Evolutionary conservation across 2,888 invertebrate genomes (phyloP).

Genomic region (Phrixothrix hirtus): DNA sequence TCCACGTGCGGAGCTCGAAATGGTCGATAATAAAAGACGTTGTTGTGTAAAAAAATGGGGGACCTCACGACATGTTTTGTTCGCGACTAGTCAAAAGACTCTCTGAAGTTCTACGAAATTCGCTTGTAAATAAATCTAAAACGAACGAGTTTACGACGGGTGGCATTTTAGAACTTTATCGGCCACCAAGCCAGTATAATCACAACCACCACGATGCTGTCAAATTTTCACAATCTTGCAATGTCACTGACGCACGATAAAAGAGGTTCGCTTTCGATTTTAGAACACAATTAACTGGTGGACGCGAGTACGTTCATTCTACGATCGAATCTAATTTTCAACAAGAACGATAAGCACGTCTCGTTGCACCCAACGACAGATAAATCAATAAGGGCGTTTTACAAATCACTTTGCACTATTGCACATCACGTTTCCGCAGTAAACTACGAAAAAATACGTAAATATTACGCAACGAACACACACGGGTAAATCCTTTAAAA

Average conservation of each 20-base stretch:
- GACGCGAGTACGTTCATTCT: constrained; percentile 11
- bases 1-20: constrained; percentile 11
- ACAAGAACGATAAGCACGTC: constrained; percentile 43
- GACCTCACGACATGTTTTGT: constrained; percentile 15
- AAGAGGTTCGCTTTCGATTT: constrained; percentile 6
- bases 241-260: constrained; percentile 38
- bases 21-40: constrained; percentile 9
- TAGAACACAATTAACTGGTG: constrained; percentile 22
- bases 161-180: constrained; percentile 32
- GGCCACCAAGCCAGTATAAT: constrained; percentile 28
- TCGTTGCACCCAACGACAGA: constrained; percentile 51
- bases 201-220: constrained; percentile 37
- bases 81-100: constrained; percentile 2
- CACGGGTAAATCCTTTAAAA: constrained; percentile 6
- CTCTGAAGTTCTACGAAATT: constrained; percentile 13
- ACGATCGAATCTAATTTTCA: constrained; percentile 13
- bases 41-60: constrained; percentile 4
- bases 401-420: constrained; percentile 26
- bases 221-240: constrained; percentile 37
- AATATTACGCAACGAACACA: constrained; percentile 1
- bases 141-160: constrained; percentile 2
- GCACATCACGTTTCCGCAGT: constrained; percentile 13
- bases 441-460: too few relatives aligned
- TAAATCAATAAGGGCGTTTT: constrained; percentile 58
- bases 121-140: constrained; percentile 8